Evolutionary conservation across 2,113 vertebrate genomes (phyloP).

Genomic region (Synodontis membranacea): DNA sequence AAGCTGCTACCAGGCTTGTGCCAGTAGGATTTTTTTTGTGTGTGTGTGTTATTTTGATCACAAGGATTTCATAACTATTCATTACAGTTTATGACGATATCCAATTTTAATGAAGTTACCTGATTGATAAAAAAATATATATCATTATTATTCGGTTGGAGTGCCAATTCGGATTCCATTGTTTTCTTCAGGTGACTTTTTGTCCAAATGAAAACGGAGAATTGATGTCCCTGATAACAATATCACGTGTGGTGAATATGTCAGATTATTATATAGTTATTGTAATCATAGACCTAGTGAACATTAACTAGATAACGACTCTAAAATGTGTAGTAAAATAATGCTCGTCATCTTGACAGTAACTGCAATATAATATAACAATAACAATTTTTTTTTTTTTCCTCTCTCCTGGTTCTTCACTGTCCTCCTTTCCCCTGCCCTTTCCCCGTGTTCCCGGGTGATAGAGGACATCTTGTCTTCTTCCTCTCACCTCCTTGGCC

Average conservation of each 20-base stretch:
- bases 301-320: not conserved
- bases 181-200: not conserved
- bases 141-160: not conserved
- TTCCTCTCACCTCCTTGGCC: conserved; percentile 57
- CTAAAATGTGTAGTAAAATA: not conserved
- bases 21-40: not conserved
- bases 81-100: too few species aligned
- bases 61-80: not conserved
- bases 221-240: not conserved
- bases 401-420: too few species aligned
- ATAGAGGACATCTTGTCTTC: conserved; percentile 57
- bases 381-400: conserved; percentile 2
- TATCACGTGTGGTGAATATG: not conserved
- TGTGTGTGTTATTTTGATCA: too few species aligned
- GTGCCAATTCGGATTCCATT: not conserved
- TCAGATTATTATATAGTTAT: not conserved
- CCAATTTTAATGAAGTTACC: not conserved
- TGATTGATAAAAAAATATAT: not conserved
- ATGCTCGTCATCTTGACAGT: not conserved
- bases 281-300: not conserved
- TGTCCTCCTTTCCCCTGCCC: not conserved
- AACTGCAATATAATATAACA: not conserved
- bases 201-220: not conserved
- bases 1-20: not conserved
- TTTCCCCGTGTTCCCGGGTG: conserved; percentile 27